A percentile compares a stretch with the other conserved stretches of the same genome.
phyloP scores from a whole-genome alignment of 1,140 invertebrate genomes.

The Drosophila kepulauana region DNA sequence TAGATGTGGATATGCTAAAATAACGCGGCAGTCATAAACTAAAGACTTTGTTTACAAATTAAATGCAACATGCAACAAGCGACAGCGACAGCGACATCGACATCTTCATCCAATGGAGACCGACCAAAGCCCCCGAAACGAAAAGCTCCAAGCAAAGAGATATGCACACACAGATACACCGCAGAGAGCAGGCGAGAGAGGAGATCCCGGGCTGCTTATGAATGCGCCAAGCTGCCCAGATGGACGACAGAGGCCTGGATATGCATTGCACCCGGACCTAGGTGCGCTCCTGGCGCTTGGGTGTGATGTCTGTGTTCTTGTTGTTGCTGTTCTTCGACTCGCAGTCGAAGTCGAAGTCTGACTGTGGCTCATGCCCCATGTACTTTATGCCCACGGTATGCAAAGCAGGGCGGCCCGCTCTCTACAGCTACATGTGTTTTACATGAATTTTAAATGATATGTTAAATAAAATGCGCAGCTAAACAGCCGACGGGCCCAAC shows the following conservation, averaged over 20 bases:
- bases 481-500: conserved; percentile 66
- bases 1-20: conserved; percentile 81
- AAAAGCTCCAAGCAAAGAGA: conserved; percentile 29
- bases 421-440: conserved; percentile 79
- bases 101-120: conserved; percentile 61
- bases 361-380: conserved; percentile 35
- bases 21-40: conserved; percentile 81
- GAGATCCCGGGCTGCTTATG: conserved; percentile 64
- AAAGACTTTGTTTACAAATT: conserved; percentile 84
- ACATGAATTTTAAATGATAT: conserved; percentile 84
- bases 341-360: not conserved
- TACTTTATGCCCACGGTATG: conserved; percentile 81
- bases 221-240: conserved; percentile 50
- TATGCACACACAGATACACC: conserved; percentile 50
- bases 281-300: conserved; percentile 71
- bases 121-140: conserved; percentile 1
- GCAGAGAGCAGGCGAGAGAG: conserved; percentile 7
- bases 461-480: conserved; percentile 84
- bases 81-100: conserved; percentile 57
- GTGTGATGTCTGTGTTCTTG: conserved; percentile 59
- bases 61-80: conserved; percentile 81
- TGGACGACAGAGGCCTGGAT: conserved; percentile 37
- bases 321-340: conserved; percentile 7
- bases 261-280: conserved; percentile 13
- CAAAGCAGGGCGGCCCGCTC: conserved; percentile 61